Base-by-base conservation (phyloP, 1,140 invertebrate genomes). In the Zaprionus africanus region DNA sequence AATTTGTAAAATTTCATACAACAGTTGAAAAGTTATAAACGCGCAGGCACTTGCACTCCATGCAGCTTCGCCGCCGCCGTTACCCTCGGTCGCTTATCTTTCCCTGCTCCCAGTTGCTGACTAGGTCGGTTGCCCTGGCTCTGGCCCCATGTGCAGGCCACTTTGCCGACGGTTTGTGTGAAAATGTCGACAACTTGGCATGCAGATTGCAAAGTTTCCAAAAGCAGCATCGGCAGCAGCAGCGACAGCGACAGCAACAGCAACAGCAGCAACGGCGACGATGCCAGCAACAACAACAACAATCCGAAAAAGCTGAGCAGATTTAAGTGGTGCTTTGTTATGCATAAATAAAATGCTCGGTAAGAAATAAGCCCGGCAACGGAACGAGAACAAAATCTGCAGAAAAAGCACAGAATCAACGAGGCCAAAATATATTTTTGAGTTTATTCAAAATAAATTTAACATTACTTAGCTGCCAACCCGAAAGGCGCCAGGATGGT, bases 1-100 rank as follows among this genome's bases (percentile, higher is more conserved):
- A 90, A 90, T 90, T 90, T 90, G 85, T 90, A 85, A 90, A 90
- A 90, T 90, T 90, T 90, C 85, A 90, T 90, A 90, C 79, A 90
- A 90, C 85, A 90, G 85, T 90, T 90, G 85, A 90, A 90, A 90
- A 90, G 82, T 90, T 90, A 90, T 90, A 88, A 88, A 90, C 81
- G 85, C 85, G 81, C 83, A 46, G 82, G 84, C 83, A 88, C 84
- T 88, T 88, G 80, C 85, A 87, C 84, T 84, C 78, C 68, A 81
- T 74, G 80, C 85, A 90, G 75, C 82, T 15, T 17, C 51, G 11
- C 22, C 22, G 15, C 24, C 15, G 46, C 15, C 46, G 9, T n/a
- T 51, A 15, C 46, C 28, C 46, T 34, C 46, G 22, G 49, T 56
- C 62, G 62, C 34, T 65, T 65, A 65, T 66, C n/a, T 46, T 2